These are phyloP conservation scores for Hepsetus odoe DNA, from an alignment of 2,113 vertebrate species.

Conservation along the genomic window DNA sequence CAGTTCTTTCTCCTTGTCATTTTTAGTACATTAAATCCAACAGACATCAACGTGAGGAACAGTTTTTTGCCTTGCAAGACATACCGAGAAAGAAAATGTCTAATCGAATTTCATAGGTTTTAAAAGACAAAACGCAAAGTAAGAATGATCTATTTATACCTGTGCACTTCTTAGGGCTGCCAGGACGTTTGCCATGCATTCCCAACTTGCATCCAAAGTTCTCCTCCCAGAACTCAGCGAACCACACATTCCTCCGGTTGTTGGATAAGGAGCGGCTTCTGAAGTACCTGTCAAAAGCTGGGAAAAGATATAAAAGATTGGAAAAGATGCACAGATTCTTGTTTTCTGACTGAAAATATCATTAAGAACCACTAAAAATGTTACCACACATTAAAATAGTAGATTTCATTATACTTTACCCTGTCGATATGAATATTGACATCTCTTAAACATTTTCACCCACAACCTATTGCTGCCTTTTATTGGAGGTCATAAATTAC, in stretches of 20 bases:
- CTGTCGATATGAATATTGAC: not conserved
- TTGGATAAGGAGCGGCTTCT: slow-evolving; percentile 88
- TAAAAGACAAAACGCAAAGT: not conserved
- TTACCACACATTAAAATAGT: not conserved
- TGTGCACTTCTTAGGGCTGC: slow-evolving; percentile 90
- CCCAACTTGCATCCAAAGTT: slow-evolving; percentile 95
- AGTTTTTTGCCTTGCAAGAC: not conserved
- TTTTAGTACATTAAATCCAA: not conserved
- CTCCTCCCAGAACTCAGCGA: slow-evolving; percentile 97
- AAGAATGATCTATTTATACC: slow-evolving; percentile 68
- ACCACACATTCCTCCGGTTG: slow-evolving; percentile 91
- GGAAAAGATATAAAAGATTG: not conserved
- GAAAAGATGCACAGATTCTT: not conserved
- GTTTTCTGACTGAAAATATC: no score
- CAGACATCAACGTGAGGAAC: slow-evolving; percentile 26
- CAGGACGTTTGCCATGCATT: slow-evolving; percentile 87
- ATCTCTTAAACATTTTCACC: not conserved
- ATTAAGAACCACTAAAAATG: no score
- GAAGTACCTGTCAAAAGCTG: slow-evolving; percentile 90
- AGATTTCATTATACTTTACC: not conserved
- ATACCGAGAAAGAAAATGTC: not conserved
- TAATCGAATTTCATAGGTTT: not conserved
- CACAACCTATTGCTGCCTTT: not conserved
- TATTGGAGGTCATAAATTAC: not conserved
- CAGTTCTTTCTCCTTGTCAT: no score